Conservation (phyloP, 2,113 vertebrate genomes). For the Pachyramphus minor region DNA sequence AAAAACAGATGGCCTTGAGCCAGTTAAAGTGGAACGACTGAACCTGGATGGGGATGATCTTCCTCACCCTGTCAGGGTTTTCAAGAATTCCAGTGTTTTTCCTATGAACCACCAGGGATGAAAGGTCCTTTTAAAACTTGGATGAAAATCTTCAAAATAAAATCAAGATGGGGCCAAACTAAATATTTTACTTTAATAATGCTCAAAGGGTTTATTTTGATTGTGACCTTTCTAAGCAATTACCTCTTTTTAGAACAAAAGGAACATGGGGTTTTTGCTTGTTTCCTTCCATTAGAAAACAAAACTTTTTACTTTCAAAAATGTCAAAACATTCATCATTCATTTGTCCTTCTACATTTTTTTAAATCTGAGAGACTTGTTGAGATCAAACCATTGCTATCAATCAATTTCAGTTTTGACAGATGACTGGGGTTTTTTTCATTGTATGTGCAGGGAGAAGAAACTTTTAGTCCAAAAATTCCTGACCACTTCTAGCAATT, state of each 20-base stretch:
- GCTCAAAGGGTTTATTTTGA: slow-evolving; percentile 43
- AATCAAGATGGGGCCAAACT: slow-evolving; percentile 30
- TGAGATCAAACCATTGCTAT: slow-evolving; percentile 6
- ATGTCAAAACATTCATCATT: slow-evolving; percentile 40
- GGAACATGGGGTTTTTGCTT: background rate
- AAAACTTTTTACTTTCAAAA: slow-evolving; percentile 33
- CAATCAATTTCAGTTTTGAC: slow-evolving; percentile 2
- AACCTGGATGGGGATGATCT: background rate
- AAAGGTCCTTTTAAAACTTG: slow-evolving; percentile 29
- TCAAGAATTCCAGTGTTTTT: slow-evolving; percentile 38
- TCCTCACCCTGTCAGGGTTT: background rate
- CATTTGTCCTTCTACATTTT: background rate
- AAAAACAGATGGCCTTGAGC: background rate
- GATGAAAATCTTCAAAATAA: slow-evolving; percentile 36
- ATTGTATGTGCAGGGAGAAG: background rate
- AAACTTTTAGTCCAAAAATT: background rate
- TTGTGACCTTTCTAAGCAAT: slow-evolving; percentile 13
- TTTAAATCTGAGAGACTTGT: background rate
- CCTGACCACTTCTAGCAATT: background rate
- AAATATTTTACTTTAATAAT: slow-evolving; percentile 67
- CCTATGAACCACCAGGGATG: background rate
- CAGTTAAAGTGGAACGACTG: background rate
- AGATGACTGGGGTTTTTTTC: background rate
- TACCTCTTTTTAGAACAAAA: slow-evolving; percentile 24
- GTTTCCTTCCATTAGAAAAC: slow-evolving; percentile 48